Evolutionary conservation across 2,113 vertebrate species (phyloP).

Genomic region (Lamprotornis superbus): DNA sequence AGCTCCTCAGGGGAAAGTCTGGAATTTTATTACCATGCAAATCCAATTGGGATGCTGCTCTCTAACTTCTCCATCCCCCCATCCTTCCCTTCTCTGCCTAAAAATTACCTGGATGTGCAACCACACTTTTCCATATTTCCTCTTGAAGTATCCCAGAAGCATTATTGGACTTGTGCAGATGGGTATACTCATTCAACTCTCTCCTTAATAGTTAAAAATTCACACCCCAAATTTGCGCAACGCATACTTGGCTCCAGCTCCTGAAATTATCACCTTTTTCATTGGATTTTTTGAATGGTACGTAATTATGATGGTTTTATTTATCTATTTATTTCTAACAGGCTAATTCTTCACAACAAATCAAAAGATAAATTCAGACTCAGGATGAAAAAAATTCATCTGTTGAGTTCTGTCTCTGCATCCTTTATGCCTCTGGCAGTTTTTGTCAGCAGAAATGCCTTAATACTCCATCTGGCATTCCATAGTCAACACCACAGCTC

Average conservation of each 20-base stretch:
- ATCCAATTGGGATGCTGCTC: not conserved
- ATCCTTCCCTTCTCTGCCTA: not conserved
- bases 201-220: not conserved
- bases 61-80: not conserved
- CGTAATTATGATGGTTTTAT: not conserved
- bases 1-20: not conserved
- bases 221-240: not conserved
- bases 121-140: not conserved
- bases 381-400: not conserved
- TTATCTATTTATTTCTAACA: not conserved
- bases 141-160: not conserved
- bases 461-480: not conserved
- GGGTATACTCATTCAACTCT: not conserved
- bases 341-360: not conserved
- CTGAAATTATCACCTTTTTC: not conserved
- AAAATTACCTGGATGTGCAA: not conserved
- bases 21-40: constrained; percentile 8
- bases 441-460: not conserved
- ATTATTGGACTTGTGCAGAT: not conserved
- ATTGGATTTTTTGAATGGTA: not conserved
- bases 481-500: not conserved
- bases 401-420: not conserved
- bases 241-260: not conserved
- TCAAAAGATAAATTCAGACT: not conserved
- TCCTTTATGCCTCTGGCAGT: not conserved